These are phyloP conservation scores for Gallinago solitaria DNA, from an alignment of 2,797 vertebrate genomes.

Conservation along the genomic window DNA sequence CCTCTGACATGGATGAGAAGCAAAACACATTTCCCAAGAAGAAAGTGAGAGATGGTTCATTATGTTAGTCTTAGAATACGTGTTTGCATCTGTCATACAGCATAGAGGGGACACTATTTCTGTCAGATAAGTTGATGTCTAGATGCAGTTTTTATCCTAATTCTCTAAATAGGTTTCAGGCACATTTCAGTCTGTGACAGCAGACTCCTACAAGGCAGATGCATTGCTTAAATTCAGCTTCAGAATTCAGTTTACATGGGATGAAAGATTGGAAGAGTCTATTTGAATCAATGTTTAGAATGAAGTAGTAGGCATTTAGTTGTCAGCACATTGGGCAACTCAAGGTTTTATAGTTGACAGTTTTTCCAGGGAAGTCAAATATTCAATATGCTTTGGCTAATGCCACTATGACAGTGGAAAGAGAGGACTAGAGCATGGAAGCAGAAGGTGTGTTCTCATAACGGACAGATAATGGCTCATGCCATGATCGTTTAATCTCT, in stretches of 20 bases:
- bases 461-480: background rate
- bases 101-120: background rate
- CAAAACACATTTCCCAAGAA: background rate
- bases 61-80: background rate
- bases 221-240: background rate
- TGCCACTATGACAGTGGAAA: background rate
- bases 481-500: background rate
- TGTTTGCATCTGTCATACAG: background rate
- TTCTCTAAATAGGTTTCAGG: background rate
- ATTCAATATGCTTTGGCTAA: background rate
- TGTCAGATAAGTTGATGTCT: background rate
- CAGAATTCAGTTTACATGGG: background rate
- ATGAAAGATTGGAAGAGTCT: background rate
- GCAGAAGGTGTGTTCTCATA: background rate
- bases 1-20: background rate
- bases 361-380: background rate
- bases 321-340: background rate
- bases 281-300: background rate
- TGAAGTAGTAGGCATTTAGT: background rate
- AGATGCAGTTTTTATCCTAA: background rate
- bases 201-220: background rate
- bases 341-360: background rate
- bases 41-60: background rate
- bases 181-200: background rate
- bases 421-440: background rate